Percentiles rank a stretch among this genome's conserved stretches.
These are phyloP conservation scores for Pseudopodoces humilis DNA, from an alignment of 2,113 vertebrate species.

Conservation along the genomic window DNA sequence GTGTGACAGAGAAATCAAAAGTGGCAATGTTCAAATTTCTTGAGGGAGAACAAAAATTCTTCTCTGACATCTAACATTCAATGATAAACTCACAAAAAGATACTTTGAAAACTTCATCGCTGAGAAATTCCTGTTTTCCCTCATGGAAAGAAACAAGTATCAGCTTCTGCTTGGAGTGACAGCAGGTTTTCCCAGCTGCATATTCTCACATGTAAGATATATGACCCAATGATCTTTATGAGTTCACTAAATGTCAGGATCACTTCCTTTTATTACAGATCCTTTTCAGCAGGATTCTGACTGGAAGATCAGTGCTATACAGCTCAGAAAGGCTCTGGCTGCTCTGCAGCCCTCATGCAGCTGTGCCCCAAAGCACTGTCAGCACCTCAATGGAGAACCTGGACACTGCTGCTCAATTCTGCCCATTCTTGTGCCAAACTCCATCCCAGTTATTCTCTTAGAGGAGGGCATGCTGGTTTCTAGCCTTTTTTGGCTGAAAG, in stretches of 20 bases:
- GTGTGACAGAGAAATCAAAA: background rate
- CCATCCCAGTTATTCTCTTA: background rate
- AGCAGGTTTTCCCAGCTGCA: background rate
- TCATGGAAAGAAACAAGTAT: background rate
- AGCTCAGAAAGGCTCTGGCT: background rate
- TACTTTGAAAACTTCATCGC: background rate
- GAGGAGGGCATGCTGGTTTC: background rate
- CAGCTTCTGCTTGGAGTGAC: background rate
- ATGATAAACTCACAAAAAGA: background rate
- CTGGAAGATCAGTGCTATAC: background rate
- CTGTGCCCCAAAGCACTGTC: fast-evolving
- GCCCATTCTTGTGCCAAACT: background rate
- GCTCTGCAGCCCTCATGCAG: background rate
- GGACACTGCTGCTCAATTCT: background rate
- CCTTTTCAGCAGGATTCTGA: background rate
- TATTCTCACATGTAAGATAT: background rate
- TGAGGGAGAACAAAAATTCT: background rate
- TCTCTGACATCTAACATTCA: background rate
- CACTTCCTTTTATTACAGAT: background rate
- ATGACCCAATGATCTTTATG: background rate
- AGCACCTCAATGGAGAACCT: background rate
- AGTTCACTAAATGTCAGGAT: background rate
- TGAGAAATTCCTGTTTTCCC: background rate
- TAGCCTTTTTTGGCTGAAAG: background rate
- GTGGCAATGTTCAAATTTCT: fast-evolving